Evolutionary conservation across 2,113 vertebrate species (phyloP), one percentile per base, ranked within the genome.

Genomic region (Felis chaus): DNA sequence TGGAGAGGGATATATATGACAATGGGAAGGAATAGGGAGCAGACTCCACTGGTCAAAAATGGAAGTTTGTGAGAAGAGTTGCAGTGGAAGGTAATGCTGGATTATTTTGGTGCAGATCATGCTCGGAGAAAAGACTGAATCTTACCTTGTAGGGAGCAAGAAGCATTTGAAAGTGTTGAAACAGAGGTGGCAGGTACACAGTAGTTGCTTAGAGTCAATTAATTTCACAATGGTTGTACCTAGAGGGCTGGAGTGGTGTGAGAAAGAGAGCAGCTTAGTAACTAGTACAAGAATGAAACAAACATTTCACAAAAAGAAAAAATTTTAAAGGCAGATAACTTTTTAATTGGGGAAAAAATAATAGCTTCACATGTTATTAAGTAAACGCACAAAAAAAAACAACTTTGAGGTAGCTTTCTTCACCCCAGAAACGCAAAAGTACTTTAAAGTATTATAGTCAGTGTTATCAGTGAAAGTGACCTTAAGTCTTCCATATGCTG

Each of bases 281-380:
- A 89, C 88, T 85, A 9, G 73, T 55, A 39, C 14, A 73, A 74
- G 63, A 36, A 57, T n/a, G 74, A 89, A 88, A 36, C 9, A 65
- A 76, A 66, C 5, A 63, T 78, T 92, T 95, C 33, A 69, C 33
- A 89, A 84, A 83, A 94, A 95, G n/a, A 73, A 95, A 80, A 87
- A 25, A 21, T 80, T 31, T 87, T 57, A 91, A 91, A 45, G 53
- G 4, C 27, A 65, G 69, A 7, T 79, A 69, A 50, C 74, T 36
- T 61, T 61, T 61, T 50, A 31, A 78, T 73, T 68, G 29, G 9
- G 6, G 9, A 50, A 5, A 23, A 74, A n/a, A 39, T 27, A 23
- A 19, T 48, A 27, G 4, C 39, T 90, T 94, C 13, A 11, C 63
- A 71, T 6, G 10, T 25, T 82, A 89, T 57, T 83, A 96, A 94